Evolutionary conservation across 1,140 invertebrate species (phyloP), one percentile per base, ranked within the genome.

Genomic region (Leptestheria dahalacensis): DNA sequence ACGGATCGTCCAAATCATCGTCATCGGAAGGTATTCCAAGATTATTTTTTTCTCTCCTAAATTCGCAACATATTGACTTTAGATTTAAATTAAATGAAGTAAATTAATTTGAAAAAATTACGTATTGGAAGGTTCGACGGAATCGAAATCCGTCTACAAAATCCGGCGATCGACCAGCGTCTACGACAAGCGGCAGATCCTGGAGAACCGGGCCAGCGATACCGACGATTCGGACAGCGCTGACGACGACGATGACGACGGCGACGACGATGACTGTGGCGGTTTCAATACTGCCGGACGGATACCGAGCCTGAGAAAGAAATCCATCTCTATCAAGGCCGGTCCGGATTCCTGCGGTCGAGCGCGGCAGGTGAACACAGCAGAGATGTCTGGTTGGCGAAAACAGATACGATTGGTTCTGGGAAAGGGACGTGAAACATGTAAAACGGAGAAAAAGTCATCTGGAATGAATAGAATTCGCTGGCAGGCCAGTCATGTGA

Each of bases 401-500:
- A 24, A 26, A 11, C 52, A 54, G 12, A 55, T 55, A 12, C 23
- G 53, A n/a, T 55, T 33, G 6, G 53, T 55, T 10, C 53, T 55
- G 53, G 12, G 24, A 29, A 18, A 23, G 25, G 12, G 53, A n/a
- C 26, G 10, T 12, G 3, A 55, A 55, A 11, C 3, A 18, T 26
- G 50, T 25, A 24, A 23, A 47, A 47, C 46, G 28, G 20, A 23
- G 20, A 11, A 23, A 26, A 1, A 23, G 21, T 25, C 48, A 18
- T 41, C 33, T 41, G 33, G 33, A 41, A 41, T 41, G 33, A 41
- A 41, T 9, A 23, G 18, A 18, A 33, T 41, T 2, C 53, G 53
- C 26, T 55, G 25, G 53, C 53, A 55, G 15, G 53, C 53, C 53
- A 55, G 53, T 55, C 53, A 55, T 28, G 53, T 55, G 53, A 55